Percentiles rank a stretch among this genome's conserved stretches.
phyloP scores from a whole-genome alignment of 1,140 invertebrate genomes.

The Diachasmimorpha longicaudata region DNA sequence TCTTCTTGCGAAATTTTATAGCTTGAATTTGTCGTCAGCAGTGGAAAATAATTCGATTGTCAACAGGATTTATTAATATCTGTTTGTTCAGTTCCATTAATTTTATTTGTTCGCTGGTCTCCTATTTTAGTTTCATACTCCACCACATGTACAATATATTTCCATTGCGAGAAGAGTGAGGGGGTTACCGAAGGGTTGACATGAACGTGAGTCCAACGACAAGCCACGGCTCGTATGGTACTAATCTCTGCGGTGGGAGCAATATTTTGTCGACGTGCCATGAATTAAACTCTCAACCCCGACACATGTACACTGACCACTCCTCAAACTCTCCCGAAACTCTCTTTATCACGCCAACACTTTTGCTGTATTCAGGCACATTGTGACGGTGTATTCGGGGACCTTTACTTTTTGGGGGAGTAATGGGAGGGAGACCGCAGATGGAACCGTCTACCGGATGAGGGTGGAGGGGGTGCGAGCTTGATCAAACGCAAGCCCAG shows the following conservation, averaged over 20 bases:
- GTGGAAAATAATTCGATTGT: too few species aligned
- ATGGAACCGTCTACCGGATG: background rate
- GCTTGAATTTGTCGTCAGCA: too few species aligned
- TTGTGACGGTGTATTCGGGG: too few species aligned
- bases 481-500: background rate
- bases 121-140: background rate
- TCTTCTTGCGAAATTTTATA: too few species aligned
- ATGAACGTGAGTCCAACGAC: slow-evolving; percentile 22
- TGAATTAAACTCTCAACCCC: slow-evolving; percentile 37
- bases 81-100: too few species aligned
- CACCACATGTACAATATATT: background rate
- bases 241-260: slow-evolving; percentile 42
- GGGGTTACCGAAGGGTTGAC: background rate
- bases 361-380: slow-evolving; percentile 24
- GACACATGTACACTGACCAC: slow-evolving; percentile 18
- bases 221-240: slow-evolving; percentile 15
- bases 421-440: background rate
- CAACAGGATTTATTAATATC: too few species aligned
- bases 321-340: slow-evolving; percentile 14
- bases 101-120: too few species aligned
- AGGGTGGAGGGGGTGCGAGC: background rate
- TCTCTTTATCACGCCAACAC: slow-evolving; percentile 39
- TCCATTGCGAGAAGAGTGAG: background rate
- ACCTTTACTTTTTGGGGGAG: background rate
- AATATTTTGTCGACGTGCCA: slow-evolving; percentile 39